phyloP scores from a whole-genome alignment of 2,797 vertebrate genomes.

The Oreochromis grahami region DNA sequence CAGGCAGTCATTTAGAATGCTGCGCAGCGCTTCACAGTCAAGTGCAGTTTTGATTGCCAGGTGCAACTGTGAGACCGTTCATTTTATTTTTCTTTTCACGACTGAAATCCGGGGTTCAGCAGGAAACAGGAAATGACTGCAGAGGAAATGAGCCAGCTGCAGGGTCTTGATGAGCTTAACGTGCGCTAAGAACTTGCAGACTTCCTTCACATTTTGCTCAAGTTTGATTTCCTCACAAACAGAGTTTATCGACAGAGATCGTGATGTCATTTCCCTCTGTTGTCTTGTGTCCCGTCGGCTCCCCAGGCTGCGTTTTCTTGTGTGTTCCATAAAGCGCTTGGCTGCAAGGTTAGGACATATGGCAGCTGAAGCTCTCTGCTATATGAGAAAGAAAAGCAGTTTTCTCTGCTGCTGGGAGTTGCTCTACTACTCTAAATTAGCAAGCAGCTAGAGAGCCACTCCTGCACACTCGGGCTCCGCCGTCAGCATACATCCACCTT shows the following conservation, averaged over 20 bases:
- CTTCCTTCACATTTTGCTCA: not conserved
- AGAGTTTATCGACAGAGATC: not conserved
- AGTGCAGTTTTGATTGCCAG: constrained; percentile 40
- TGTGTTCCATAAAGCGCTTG: constrained; percentile 14
- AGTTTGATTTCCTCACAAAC: not conserved
- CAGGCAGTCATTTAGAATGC: not conserved
- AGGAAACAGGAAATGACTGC: constrained; percentile 48
- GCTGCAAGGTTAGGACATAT: constrained; percentile 19
- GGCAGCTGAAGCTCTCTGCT: constrained; percentile 26
- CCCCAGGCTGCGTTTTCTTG: not conserved
- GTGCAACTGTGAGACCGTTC: constrained; percentile 29
- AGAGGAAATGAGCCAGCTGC: constrained; percentile 34
- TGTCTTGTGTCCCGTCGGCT: constrained; percentile 1
- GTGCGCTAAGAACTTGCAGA: not conserved
- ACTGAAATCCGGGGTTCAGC: constrained; percentile 19
- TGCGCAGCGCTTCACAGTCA: constrained; percentile 15
- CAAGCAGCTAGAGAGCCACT: constrained; percentile 40
- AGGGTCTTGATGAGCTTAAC: constrained; percentile 21
- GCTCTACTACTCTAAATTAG: constrained; percentile 42
- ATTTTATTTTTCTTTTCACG: constrained; percentile 3
- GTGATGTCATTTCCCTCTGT: not conserved
- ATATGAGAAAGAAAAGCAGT: constrained; percentile 36
- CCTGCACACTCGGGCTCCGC: not conserved
- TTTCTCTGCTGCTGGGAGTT: constrained; percentile 42
- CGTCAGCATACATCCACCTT: constrained; percentile 19